Conservation (phyloP, 1,140 invertebrate species). For the Zaprionus ghesquierei region DNA sequence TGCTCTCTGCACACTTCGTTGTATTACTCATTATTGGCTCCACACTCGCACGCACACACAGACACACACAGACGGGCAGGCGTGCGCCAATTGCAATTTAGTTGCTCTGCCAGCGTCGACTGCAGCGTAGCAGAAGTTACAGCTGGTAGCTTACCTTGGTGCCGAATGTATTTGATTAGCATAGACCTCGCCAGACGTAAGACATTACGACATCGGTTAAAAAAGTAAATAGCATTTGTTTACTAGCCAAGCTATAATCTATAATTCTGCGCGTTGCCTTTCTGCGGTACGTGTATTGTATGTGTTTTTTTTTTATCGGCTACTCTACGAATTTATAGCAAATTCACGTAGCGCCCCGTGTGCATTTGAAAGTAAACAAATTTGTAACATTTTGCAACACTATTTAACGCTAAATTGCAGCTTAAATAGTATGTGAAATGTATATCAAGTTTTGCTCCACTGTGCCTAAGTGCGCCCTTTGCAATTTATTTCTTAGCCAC, state of each 20-base stretch:
- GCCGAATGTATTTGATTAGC: slow-evolving; percentile 31
- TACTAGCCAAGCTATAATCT: slow-evolving; percentile 6
- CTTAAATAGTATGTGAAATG: not conserved
- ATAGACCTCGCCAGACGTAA: slow-evolving; percentile 4
- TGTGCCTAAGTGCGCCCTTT: slow-evolving; percentile 52
- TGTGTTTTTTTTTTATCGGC: slow-evolving; percentile 1
- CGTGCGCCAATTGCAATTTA: slow-evolving; percentile 35
- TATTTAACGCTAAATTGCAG: not conserved
- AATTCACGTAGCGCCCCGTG: slow-evolving; percentile 19
- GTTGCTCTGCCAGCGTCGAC: slow-evolving; percentile 13
- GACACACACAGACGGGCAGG: not conserved
- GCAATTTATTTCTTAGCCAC: slow-evolving; percentile 57
- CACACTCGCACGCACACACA: slow-evolving; percentile 16
- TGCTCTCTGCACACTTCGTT: slow-evolving; percentile 4
- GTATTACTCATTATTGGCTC: slow-evolving; percentile 45
- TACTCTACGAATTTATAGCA: slow-evolving; percentile 9
- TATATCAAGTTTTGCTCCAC: slow-evolving; percentile 30
- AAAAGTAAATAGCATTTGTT: slow-evolving; percentile 22
- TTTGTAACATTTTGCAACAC: too few relatives aligned
- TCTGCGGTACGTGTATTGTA: slow-evolving; percentile 13
- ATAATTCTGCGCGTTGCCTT: not conserved
- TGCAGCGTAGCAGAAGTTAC: not conserved
- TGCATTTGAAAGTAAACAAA: not conserved
- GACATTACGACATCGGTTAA: slow-evolving; percentile 23
- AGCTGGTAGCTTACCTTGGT: slow-evolving; percentile 39